These are phyloP conservation scores for Augochlorella aurata DNA, from an alignment of 2,888 invertebrate species.

Conservation along the genomic window DNA sequence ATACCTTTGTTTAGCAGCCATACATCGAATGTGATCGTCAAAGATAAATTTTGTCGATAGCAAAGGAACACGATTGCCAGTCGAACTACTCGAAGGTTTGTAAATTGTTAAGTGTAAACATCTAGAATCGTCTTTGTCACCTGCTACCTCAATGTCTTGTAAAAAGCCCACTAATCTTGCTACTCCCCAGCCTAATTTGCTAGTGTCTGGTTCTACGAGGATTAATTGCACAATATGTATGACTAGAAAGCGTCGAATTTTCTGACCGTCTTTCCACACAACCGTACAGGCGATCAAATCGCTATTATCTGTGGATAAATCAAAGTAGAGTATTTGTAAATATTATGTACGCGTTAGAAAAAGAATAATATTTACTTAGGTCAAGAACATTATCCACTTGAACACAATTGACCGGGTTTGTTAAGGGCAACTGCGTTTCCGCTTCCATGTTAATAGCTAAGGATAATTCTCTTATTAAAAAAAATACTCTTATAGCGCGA, in stretches of 20 bases:
- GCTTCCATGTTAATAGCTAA: slow-evolving; percentile 90
- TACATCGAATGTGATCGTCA: slow-evolving; percentile 99
- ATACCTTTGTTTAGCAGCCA: slow-evolving; percentile 98
- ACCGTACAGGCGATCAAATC: slow-evolving; percentile 98
- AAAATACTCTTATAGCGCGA: slow-evolving; percentile 95
- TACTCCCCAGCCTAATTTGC: slow-evolving; percentile 97
- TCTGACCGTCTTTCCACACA: slow-evolving; percentile 93
- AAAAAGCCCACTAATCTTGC: slow-evolving; percentile 97
- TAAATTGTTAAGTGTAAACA: slow-evolving; percentile 97
- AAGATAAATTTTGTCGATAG: slow-evolving; percentile 96
- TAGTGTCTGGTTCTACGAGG: slow-evolving; percentile 97
- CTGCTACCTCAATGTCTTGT: slow-evolving; percentile 96
- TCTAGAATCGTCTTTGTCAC: slow-evolving; percentile 98
- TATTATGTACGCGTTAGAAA: slow-evolving; percentile 9
- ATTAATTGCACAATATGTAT: slow-evolving; percentile 98
- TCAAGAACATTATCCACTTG: slow-evolving; percentile 97
- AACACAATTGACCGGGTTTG: slow-evolving; percentile 93
- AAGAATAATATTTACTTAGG: slow-evolving; percentile 87
- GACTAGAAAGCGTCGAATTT: slow-evolving; percentile 96
- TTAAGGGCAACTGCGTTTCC: slow-evolving; percentile 94
- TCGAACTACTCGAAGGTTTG: slow-evolving; percentile 87
- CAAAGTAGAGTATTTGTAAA: not conserved
- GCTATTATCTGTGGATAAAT: slow-evolving; percentile 91
- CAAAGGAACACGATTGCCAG: slow-evolving; percentile 89
- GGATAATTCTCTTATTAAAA: slow-evolving; percentile 91